Conservation (phyloP, 2,113 vertebrate genomes). For the Alethe castanea region DNA sequence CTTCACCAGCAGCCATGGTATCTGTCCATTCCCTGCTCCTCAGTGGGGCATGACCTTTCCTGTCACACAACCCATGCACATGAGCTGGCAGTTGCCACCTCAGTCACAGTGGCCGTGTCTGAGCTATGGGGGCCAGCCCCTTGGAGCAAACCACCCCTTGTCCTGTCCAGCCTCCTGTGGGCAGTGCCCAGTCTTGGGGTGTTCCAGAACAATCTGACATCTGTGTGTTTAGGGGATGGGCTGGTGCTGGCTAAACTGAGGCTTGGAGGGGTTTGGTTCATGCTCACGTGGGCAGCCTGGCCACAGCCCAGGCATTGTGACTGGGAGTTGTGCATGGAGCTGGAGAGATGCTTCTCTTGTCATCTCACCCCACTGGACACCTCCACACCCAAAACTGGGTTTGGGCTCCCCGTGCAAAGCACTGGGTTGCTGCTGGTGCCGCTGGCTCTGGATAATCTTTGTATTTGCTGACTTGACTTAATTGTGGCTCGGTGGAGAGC, state of each 20-base stretch:
- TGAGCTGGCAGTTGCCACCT: not conserved
- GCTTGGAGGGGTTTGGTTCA: not conserved
- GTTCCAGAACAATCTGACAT: not conserved
- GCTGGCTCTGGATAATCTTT: not conserved
- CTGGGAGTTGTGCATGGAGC: fast-evolving
- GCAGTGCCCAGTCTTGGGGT: fast-evolving
- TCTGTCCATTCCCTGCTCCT: not conserved
- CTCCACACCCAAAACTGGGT: not conserved
- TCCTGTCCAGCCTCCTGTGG: not conserved
- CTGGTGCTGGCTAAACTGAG: constrained; percentile 16
- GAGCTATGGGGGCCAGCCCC: not conserved
- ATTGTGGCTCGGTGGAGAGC: not conserved
- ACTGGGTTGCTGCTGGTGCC: not conserved
- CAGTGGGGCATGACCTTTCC: not conserved
- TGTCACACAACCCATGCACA: not conserved
- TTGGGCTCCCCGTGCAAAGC: not conserved
- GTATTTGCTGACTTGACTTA: not conserved
- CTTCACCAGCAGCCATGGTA: not conserved
- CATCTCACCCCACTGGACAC: fast-evolving
- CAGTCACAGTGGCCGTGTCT: fast-evolving
- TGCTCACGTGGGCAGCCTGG: not conserved
- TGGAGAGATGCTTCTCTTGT: fast-evolving
- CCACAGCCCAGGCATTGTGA: not conserved
- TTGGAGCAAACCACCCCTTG: not conserved
- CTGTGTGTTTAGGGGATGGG: not conserved